Conservation (phyloP, 2,113 vertebrate species). For the Pelecanoides urinatrix region DNA sequence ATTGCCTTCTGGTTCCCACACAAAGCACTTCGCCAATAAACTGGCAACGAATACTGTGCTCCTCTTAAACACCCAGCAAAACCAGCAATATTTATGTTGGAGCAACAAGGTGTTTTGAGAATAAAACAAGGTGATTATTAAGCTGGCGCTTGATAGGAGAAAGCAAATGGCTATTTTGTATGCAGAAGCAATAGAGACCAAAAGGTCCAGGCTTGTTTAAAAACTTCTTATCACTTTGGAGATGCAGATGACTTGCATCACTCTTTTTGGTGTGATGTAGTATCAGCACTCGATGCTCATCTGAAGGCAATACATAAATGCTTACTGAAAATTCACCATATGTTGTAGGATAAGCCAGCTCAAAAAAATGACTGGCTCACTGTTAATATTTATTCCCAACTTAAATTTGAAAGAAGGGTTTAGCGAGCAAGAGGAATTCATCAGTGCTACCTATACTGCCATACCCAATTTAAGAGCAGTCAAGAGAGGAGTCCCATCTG, state of each 20-base stretch:
- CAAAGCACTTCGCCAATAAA: background rate
- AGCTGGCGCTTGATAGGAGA: background rate
- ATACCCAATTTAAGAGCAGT: background rate
- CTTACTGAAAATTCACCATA: background rate
- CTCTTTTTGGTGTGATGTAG: background rate
- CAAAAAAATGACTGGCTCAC: background rate
- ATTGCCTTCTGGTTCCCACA: background rate
- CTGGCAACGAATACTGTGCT: background rate
- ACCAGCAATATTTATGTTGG: background rate
- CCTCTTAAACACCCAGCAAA: background rate
- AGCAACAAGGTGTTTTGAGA: background rate
- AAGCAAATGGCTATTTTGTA: background rate
- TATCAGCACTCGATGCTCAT: background rate
- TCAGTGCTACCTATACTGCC: background rate
- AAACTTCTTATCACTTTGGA: background rate
- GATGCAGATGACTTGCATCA: background rate
- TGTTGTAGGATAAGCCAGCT: background rate
- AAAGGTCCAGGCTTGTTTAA: background rate
- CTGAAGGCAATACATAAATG: background rate
- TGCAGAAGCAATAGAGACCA: background rate
- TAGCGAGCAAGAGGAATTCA: rapidly evolving
- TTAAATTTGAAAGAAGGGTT: background rate
- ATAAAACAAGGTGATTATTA: background rate
- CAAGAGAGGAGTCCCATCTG: background rate
- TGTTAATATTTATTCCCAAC: background rate